Conservation (phyloP, 1,140 invertebrate genomes). For the Agrilus planipennis region DNA sequence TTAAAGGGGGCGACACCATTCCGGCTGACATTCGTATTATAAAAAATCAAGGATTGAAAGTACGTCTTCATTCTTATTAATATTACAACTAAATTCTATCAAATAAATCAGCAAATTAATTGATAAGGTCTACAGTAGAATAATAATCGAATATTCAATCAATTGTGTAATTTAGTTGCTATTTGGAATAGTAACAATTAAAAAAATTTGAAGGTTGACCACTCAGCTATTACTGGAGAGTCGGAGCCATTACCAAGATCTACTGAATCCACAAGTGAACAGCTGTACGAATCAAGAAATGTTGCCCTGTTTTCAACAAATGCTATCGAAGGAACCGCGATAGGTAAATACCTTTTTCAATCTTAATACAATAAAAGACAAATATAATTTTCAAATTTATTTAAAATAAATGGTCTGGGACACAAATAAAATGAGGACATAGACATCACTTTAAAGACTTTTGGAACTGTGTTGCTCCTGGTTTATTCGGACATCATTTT, state of each 20-base stretch:
- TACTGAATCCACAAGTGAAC: conserved; percentile 49
- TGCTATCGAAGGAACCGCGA: conserved; percentile 60
- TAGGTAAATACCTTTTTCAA: conserved; percentile 34
- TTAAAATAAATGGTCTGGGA: neutral
- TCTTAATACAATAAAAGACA: neutral
- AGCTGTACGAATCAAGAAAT: conserved; percentile 63
- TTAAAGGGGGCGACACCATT: conserved; percentile 61
- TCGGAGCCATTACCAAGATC: conserved; percentile 55
- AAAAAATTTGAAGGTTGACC: conserved; percentile 38
- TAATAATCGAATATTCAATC: neutral
- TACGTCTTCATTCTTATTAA: conserved; percentile 10
- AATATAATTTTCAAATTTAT: neutral
- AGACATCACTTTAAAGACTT: too few species aligned
- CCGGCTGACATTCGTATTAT: conserved; percentile 66
- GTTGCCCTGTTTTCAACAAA: conserved; percentile 70
- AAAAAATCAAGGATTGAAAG: conserved; percentile 44
- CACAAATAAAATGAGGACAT: too few species aligned
- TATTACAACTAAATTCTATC: neutral
- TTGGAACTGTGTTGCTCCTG: too few species aligned
- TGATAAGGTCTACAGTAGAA: neutral
- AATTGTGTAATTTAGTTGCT: neutral
- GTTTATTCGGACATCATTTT: too few species aligned
- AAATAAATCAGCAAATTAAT: neutral
- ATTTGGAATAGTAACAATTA: neutral
- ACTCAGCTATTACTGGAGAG: conserved; percentile 59